phyloP scores from a whole-genome alignment of 2,888 invertebrate species.

The Cryptosula pallasiana region DNA sequence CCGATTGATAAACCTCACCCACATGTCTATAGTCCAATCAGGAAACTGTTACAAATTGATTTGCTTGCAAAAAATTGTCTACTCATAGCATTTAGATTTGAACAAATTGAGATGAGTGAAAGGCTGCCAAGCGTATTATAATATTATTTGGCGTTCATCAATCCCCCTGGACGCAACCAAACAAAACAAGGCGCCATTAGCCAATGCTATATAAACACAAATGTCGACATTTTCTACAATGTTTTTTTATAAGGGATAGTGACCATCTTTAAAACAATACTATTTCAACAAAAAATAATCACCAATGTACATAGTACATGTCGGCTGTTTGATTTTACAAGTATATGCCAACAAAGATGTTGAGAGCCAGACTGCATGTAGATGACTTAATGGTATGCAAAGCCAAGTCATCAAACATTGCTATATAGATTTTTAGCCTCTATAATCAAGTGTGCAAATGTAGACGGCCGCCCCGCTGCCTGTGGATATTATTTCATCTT shows the following conservation, averaged over 20 bases:
- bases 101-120: too few relatives aligned
- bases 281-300: slow-evolving; percentile 23
- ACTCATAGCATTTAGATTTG: too few relatives aligned
- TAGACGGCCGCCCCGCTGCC: neutral
- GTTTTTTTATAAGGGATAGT: slow-evolving; percentile 22
- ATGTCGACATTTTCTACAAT: slow-evolving; percentile 8
- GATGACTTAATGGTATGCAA: slow-evolving; percentile 12
- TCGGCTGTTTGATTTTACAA: slow-evolving; percentile 14
- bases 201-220: slow-evolving; percentile 6
- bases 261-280: slow-evolving; percentile 22
- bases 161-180: neutral
- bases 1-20: neutral
- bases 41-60: neutral
- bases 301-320: slow-evolving; percentile 21
- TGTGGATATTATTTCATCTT: neutral
- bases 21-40: neutral
- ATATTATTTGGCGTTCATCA: too few relatives aligned
- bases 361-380: neutral
- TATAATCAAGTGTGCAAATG: neutral
- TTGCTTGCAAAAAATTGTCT: neutral
- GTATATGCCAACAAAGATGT: slow-evolving; percentile 9
- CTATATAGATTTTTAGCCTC: slow-evolving; percentile 14
- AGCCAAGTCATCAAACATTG: slow-evolving; percentile 17
- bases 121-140: too few relatives aligned
- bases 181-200: slow-evolving; percentile 2